These are phyloP conservation scores for Thymelicus sylvestris DNA, from an alignment of 2,888 invertebrate genomes.

Conservation along the genomic window DNA sequence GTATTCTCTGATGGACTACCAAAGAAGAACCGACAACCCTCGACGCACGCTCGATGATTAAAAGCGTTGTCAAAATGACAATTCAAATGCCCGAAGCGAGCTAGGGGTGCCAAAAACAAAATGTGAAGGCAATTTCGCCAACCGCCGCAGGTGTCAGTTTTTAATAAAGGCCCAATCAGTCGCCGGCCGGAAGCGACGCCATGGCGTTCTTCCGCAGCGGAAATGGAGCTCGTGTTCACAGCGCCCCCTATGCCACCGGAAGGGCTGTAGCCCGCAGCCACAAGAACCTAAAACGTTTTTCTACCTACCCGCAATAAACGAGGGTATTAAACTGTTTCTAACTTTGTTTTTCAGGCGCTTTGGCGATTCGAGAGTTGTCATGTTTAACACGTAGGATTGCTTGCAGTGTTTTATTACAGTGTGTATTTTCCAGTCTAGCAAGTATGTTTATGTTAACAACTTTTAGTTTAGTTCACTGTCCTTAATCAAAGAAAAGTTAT, in stretches of 20 bases:
- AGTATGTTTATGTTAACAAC: neutral
- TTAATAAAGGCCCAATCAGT: slow-evolving; percentile 84
- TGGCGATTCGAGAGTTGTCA: slow-evolving; percentile 1
- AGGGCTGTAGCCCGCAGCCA: slow-evolving; percentile 44
- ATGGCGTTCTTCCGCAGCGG: slow-evolving; percentile 73
- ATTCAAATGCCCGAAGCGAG: slow-evolving; percentile 21
- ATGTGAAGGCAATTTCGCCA: slow-evolving; percentile 38
- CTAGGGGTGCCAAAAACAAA: slow-evolving; percentile 31
- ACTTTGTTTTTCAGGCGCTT: slow-evolving; percentile 28
- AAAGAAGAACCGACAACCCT: neutral
- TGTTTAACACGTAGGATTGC: slow-evolving; percentile 13
- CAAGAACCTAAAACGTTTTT: slow-evolving; percentile 47
- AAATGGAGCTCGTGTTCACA: slow-evolving; percentile 77
- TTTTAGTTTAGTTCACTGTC: neutral
- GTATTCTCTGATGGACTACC: neutral
- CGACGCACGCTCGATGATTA: slow-evolving; percentile 8
- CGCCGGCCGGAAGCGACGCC: slow-evolving; percentile 73
- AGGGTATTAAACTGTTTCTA: slow-evolving; percentile 32
- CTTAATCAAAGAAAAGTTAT: too few species aligned
- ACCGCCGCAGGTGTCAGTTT: slow-evolving; percentile 81
- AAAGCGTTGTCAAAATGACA: slow-evolving; percentile 18
- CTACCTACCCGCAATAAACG: slow-evolving; percentile 33
- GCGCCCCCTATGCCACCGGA: slow-evolving; percentile 63
- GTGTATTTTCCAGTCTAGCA: neutral
- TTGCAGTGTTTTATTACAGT: slow-evolving; percentile 6